Evolutionary conservation across 1,140 invertebrate genomes (phyloP).

Genomic region (Drosophila pseudoananassae): DNA sequence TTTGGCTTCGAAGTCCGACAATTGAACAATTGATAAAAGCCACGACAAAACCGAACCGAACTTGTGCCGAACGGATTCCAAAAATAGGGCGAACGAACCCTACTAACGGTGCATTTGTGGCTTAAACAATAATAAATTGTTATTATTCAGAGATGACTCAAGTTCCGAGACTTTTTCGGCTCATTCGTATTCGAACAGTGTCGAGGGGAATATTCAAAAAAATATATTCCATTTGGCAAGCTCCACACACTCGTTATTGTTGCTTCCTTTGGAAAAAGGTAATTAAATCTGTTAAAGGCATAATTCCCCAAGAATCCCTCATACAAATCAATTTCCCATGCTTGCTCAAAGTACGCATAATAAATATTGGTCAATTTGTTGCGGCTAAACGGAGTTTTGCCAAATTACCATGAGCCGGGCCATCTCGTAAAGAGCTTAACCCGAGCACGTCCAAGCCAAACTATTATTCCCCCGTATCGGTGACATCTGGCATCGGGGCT

Average conservation of each 20-base stretch:
- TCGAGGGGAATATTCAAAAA: neutral
- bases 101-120: constrained; percentile 42
- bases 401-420: neutral
- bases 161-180: constrained; percentile 4
- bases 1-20: constrained; percentile 56
- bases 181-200: neutral
- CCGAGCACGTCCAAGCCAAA: constrained; percentile 28
- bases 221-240: neutral
- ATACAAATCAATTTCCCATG: neutral
- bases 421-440: constrained; percentile 6
- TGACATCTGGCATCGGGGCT: constrained; percentile 28
- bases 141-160: constrained; percentile 26
- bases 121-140: constrained; percentile 24
- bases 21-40: constrained; percentile 78
- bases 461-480: constrained; percentile 40
- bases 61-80: constrained; percentile 6
- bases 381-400: neutral
- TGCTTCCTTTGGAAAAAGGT: neutral
- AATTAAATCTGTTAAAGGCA: neutral
- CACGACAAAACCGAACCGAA: constrained; percentile 13
- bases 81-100: constrained; percentile 13
- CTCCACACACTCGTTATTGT: neutral
- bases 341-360: neutral
- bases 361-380: constrained; percentile 3
- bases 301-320: too few relatives aligned